phyloP scores from a whole-genome alignment of 2,888 invertebrate species.

The Dynastes maya region DNA sequence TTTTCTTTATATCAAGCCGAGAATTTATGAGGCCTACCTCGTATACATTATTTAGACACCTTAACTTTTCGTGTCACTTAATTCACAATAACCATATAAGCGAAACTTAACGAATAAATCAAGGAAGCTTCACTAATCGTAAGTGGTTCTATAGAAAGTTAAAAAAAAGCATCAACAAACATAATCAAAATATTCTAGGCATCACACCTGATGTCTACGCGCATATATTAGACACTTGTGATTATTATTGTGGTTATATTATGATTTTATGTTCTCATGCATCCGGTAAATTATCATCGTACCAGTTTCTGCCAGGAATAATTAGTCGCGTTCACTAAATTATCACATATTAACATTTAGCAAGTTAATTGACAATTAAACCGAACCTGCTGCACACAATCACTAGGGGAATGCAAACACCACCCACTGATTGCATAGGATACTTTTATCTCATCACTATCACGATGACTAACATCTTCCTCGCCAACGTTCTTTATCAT shows the following conservation, averaged over 20 bases:
- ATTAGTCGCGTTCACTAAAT: constrained; percentile 37
- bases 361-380: constrained; percentile 46
- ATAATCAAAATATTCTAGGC: constrained; percentile 10
- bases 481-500: constrained; percentile 3
- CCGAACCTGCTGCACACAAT: constrained; percentile 25
- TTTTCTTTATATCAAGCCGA: too few relatives aligned
- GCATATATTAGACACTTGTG: constrained; percentile 14
- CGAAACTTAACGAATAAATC: too few relatives aligned
- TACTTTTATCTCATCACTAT: constrained; percentile 25
- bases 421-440: constrained; percentile 20
- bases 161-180: neutral
- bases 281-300: constrained; percentile 44
- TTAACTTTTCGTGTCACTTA: too few relatives aligned
- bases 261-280: constrained; percentile 16
- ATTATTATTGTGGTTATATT: constrained; percentile 7
- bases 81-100: too few relatives aligned
- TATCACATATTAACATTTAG: constrained; percentile 42
- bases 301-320: constrained; percentile 26
- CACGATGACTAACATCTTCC: neutral
- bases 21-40: too few relatives aligned
- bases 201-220: constrained; percentile 9
- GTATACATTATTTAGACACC: too few relatives aligned
- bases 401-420: constrained; percentile 20
- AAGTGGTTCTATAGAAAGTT: neutral
- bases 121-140: too few relatives aligned